These are phyloP conservation scores for Probosciger aterrimus DNA, from an alignment of 2,113 vertebrate species.

Conservation along the genomic window DNA sequence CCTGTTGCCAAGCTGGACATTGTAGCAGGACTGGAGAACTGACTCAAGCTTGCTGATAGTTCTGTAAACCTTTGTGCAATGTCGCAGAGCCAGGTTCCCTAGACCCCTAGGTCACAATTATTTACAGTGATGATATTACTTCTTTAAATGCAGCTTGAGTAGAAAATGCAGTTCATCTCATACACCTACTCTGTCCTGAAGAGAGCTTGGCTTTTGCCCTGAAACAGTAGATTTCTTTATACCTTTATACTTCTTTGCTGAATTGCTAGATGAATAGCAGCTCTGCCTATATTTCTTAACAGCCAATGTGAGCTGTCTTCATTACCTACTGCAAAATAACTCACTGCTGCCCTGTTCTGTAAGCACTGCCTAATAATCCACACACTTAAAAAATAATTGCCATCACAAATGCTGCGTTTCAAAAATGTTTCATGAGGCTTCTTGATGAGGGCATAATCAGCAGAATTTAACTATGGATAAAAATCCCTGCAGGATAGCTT, in stretches of 20 bases:
- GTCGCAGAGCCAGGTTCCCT: background rate
- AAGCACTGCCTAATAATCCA: background rate
- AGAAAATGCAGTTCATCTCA: background rate
- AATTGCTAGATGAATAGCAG: background rate
- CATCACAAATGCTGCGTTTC: background rate
- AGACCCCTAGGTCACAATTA: background rate
- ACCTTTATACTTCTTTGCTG: background rate
- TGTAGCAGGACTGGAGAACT: background rate
- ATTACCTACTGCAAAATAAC: background rate
- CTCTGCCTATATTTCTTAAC: fast-evolving
- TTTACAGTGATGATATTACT: background rate
- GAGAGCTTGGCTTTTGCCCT: background rate
- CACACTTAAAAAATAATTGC: background rate
- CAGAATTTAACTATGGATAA: background rate
- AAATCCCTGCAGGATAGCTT: background rate
- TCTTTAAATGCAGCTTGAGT: background rate
- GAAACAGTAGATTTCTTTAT: background rate
- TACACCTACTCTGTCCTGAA: background rate
- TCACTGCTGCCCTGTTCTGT: background rate
- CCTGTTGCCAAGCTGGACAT: background rate
- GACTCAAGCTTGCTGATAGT: too few relatives aligned
- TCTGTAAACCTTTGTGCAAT: background rate
- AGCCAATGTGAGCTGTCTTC: background rate
- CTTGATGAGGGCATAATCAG: too few relatives aligned
- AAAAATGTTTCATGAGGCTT: background rate